A percentile compares a stretch with the other conserved stretches of the same genome.
Conservation (phyloP, 2,797 vertebrate species). For the Gymnoscopelus microlampas region DNA sequence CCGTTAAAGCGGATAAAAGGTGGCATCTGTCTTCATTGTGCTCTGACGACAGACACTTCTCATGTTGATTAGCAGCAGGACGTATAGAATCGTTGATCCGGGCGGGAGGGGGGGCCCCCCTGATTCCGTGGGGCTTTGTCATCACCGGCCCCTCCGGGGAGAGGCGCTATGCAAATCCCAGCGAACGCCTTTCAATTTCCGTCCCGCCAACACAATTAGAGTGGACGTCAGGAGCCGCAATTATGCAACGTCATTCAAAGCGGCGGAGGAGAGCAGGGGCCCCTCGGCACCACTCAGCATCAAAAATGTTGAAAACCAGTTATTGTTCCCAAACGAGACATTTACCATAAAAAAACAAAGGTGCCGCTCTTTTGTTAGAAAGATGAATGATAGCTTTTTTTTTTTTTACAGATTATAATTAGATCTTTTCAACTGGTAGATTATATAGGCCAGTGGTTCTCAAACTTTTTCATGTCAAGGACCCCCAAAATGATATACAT, state of each 20-base stretch:
- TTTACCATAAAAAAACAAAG: too few relatives aligned
- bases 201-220: constrained; percentile 50
- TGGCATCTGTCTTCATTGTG: constrained; percentile 81
- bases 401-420: too few relatives aligned
- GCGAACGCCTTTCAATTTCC: constrained; percentile 72
- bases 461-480: too few relatives aligned
- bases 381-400: too few relatives aligned
- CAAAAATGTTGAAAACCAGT: neutral
- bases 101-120: constrained; percentile 36
- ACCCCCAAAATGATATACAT: too few relatives aligned
- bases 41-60: constrained; percentile 72
- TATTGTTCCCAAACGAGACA: neutral
- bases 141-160: constrained; percentile 22
- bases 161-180: constrained; percentile 77
- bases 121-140: constrained; percentile 36
- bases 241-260: constrained; percentile 29
- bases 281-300: neutral
- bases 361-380: too few relatives aligned
- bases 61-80: constrained; percentile 72
- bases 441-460: too few relatives aligned
- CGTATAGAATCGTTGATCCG: constrained; percentile 27
- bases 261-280: neutral
- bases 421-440: too few relatives aligned
- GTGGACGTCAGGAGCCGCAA: constrained; percentile 4
- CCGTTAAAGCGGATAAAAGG: constrained; percentile 75